Evolutionary conservation across 2,113 vertebrate species (phyloP).

Genomic region (Ifrita kowaldi): DNA sequence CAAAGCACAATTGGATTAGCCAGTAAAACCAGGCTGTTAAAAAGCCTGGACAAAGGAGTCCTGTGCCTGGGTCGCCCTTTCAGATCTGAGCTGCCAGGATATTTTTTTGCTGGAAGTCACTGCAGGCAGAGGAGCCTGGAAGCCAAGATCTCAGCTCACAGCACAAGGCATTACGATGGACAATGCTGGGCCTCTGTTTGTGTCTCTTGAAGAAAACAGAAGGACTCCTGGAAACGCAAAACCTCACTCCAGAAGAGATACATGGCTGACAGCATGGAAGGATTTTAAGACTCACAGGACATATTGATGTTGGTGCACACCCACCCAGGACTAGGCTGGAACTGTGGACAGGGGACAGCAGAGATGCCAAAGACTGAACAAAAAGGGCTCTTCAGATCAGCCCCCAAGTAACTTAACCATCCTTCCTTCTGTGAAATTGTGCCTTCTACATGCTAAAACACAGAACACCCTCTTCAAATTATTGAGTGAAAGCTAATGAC

Average conservation of each 20-base stretch:
- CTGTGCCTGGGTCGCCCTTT: neutral
- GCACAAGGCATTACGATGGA: neutral
- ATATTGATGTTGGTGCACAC: accelerated
- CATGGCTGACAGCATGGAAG: neutral
- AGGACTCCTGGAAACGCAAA: neutral
- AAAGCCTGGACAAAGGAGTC: neutral
- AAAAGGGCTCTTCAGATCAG: neutral
- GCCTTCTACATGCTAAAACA: neutral
- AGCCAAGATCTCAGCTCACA: neutral
- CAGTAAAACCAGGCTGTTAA: neutral
- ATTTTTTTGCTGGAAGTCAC: neutral
- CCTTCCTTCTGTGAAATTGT: neutral
- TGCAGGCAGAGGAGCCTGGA: neutral
- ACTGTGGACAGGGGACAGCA: neutral
- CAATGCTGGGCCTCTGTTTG: neutral
- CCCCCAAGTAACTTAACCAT: neutral
- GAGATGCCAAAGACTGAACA: neutral
- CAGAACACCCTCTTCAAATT: neutral
- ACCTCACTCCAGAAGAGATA: neutral
- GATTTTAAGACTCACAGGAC: neutral
- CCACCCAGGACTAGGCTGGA: neutral
- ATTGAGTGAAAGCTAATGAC: neutral
- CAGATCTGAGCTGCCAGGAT: neutral
- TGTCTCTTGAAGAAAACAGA: neutral
- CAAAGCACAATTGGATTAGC: constrained; percentile 35